Base-by-base conservation (phyloP, 2,113 vertebrate species). In the Gymnarchus niloticus region DNA sequence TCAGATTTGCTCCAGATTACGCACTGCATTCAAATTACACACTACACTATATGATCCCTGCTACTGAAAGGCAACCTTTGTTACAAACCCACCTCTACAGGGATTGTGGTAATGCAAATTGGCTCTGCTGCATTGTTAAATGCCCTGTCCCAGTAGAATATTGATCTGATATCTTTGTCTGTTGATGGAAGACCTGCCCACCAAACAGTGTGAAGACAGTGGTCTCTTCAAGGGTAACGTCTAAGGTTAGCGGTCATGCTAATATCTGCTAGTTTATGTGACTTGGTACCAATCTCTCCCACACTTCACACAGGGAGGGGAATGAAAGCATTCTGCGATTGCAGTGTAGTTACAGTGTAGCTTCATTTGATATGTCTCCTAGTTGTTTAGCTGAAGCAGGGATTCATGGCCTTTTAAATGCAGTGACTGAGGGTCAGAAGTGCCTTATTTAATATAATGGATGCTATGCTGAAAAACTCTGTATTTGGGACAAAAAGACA, bases 121-220 rank as follows among this genome's bases (percentile, higher is more conserved):
- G 65, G 65, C 28, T 73, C 28, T 73, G 65, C 19, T 73, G 41
- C 33, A 41, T 17, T 41, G 12, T 41, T 73, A 41, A 73, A 73
- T 73, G 33, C 33, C 65, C 65, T 19, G 33, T 33, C 14, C 65
- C 65, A 41, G 65, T 17, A 73, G 65, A 73, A 33, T 41, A 73
- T 73, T 73, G 65, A 73, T 73, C 28, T 73, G 65, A 41, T 73
- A 41, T 73, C n/a, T n/a, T n/a, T 41, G 65, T 73, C 65, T 73
- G 33, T 41, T 41, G 41, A 41, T 37, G 65, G 65, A 41, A 73
- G 28, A 33, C 12, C 65, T 41, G 33, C 33, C 33, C 33, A 73
- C 33, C 33, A 41, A n/a, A n/a, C n/a, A n/a, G n/a, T n/a, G n/a
- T n/a, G 65, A 28, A 73, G 65, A 73, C 41, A 73, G 33, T 17